A percentile compares a stretch with the other conserved stretches of the same genome.
phyloP scores from a whole-genome alignment of 1,140 invertebrate genomes.

The Apis dorsata region DNA sequence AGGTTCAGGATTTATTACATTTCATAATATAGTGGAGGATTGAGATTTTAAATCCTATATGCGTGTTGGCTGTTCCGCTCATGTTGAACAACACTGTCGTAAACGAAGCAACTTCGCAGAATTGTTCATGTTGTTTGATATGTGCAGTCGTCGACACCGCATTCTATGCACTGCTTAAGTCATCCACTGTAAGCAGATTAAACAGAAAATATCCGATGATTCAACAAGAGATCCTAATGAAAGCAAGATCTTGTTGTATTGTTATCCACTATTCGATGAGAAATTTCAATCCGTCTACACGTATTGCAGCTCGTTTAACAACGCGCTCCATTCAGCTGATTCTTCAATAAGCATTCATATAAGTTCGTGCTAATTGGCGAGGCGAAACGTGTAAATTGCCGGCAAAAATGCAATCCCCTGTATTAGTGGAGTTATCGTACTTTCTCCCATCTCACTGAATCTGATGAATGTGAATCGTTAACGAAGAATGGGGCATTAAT shows the following conservation, averaged over 20 bases:
- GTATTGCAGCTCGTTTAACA: conserved; percentile 27
- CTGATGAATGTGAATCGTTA: conserved; percentile 18
- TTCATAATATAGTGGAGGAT: too few species aligned
- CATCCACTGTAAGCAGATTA: too few species aligned
- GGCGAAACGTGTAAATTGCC: conserved; percentile 25
- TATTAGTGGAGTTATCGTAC: conserved; percentile 4
- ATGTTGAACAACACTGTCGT: too few species aligned
- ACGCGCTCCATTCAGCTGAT: conserved; percentile 18
- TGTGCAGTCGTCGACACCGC: too few species aligned
- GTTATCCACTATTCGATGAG: background rate
- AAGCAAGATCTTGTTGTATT: conserved; percentile 33
- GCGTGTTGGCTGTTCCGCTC: too few species aligned
- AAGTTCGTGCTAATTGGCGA: conserved; percentile 50
- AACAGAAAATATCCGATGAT: background rate
- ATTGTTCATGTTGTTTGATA: too few species aligned
- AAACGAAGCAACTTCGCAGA: too few species aligned
- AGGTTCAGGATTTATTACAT: too few species aligned
- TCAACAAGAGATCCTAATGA: background rate
- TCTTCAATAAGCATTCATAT: conserved; percentile 32
- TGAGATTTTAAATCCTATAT: too few species aligned
- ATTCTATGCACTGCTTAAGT: too few species aligned
- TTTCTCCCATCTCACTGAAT: background rate
- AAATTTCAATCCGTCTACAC: conserved; percentile 9
- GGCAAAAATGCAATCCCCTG: background rate
- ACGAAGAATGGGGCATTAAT: conserved; percentile 21